A percentile compares a stretch with the other conserved stretches of the same genome.
Conservation (phyloP, 2,888 invertebrate species). For the Teleogryllus oceanicus region DNA sequence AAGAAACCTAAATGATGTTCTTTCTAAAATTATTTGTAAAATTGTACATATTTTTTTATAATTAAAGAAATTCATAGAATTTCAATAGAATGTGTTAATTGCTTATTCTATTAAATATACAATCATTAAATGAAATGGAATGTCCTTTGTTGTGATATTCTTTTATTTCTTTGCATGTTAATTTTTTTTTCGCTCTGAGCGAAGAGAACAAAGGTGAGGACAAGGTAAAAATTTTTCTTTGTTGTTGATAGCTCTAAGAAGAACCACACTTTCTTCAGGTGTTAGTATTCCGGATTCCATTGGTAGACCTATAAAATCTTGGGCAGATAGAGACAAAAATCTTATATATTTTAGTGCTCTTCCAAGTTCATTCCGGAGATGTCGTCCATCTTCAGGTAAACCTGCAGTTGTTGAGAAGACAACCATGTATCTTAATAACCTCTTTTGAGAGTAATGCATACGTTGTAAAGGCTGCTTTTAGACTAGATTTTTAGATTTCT, state of each 20-base stretch:
- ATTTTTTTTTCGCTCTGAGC: neutral
- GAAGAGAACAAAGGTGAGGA: neutral
- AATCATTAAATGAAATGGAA: neutral
- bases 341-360: neutral
- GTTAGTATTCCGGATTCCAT: conserved; percentile 3
- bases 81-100: neutral
- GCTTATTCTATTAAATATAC: neutral
- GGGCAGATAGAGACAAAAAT: neutral
- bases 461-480: no score
- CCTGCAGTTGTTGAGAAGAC: neutral
- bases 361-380: neutral
- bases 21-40: neutral
- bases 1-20: neutral
- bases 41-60: neutral
- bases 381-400: neutral
- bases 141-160: neutral
- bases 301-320: neutral
- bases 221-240: conserved; percentile 5
- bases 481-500: no score
- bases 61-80: neutral
- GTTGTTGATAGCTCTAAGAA: neutral
- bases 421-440: no score
- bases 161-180: neutral
- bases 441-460: no score
- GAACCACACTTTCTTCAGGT: neutral